These are phyloP conservation scores for Charina bottae DNA, from an alignment of 2,113 vertebrate species.

Conservation along the genomic window DNA sequence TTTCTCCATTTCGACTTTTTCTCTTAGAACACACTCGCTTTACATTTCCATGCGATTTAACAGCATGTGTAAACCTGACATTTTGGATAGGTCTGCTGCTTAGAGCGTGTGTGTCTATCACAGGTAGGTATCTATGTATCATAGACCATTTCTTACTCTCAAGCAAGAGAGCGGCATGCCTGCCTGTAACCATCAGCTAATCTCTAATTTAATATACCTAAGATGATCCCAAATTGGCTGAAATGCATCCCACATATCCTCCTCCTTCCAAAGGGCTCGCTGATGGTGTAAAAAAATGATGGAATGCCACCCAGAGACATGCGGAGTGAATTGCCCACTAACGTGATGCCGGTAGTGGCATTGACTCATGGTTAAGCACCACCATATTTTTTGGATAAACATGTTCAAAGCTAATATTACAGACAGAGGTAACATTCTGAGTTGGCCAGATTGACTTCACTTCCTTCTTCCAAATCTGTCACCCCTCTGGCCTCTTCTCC, in stretches of 20 bases:
- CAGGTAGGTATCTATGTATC: not conserved
- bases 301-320: accelerated
- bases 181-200: not conserved
- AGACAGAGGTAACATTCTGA: conserved; percentile 25
- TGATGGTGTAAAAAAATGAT: not conserved
- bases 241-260: not conserved
- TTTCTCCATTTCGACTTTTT: not conserved
- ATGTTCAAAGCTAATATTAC: not conserved
- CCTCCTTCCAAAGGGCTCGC: not conserved
- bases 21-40: not conserved
- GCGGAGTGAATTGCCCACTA: accelerated
- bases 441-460: not conserved
- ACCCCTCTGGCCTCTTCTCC: conserved; percentile 32
- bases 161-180: not conserved
- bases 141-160: not conserved
- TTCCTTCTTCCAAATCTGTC: conserved; percentile 18
- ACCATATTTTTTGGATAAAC: conserved; percentile 10
- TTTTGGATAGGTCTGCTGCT: not conserved
- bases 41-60: not conserved
- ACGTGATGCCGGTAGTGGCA: not conserved
- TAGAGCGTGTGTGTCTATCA: not conserved
- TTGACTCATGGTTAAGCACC: accelerated
- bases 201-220: no score
- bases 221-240: not conserved
- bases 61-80: not conserved